Percentiles rank a stretch among this genome's conserved stretches.
Conservation (phyloP, 2,888 invertebrate genomes). For the Hanleya hanleyi region DNA sequence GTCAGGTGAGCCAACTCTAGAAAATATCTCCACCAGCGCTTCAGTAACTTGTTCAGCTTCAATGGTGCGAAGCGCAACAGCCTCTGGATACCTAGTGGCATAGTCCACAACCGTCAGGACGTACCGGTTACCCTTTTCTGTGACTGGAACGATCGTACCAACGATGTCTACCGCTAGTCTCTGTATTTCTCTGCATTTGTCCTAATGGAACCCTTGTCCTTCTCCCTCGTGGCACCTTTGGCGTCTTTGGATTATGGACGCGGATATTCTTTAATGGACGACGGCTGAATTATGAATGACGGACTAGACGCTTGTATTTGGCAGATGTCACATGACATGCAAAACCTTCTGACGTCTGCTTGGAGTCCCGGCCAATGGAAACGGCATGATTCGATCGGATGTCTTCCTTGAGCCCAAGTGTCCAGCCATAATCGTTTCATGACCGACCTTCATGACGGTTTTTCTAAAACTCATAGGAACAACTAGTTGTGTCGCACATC, state of each 20-base stretch:
- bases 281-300: too few relatives aligned
- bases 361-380: not conserved
- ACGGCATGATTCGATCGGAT: not conserved
- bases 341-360: not conserved
- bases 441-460: not conserved
- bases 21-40: not conserved
- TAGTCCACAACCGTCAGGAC: too few relatives aligned
- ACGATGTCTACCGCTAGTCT: not conserved
- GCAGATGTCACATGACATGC: not conserved
- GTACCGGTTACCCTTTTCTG: not conserved
- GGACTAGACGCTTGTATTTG: too few relatives aligned
- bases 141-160: not conserved
- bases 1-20: not conserved
- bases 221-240: too few relatives aligned
- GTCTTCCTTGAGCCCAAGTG: not conserved
- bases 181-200: not conserved
- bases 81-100: too few relatives aligned
- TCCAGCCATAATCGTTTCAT: not conserved
- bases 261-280: too few relatives aligned
- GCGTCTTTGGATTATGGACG: too few relatives aligned
- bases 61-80: too few relatives aligned
- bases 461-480: slow-evolving; percentile 30
- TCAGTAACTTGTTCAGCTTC: too few relatives aligned
- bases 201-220: not conserved
- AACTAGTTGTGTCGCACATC: slow-evolving; percentile 31